Evolutionary conservation across 2,113 vertebrate genomes (phyloP).

Genomic region (Poeciliopsis retropinna): DNA sequence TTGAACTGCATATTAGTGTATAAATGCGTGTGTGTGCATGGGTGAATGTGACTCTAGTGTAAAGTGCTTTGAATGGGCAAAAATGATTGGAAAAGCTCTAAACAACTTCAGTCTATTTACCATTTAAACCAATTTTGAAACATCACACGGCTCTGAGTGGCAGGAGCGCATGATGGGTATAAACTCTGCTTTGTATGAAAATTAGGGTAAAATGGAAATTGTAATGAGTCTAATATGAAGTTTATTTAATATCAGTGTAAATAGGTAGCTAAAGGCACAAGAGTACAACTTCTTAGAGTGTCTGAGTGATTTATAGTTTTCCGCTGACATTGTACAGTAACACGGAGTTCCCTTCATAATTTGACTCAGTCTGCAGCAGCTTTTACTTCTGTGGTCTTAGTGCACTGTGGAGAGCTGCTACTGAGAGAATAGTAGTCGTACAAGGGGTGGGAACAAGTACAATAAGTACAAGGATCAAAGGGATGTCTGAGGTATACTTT

Average conservation of each 20-base stretch:
- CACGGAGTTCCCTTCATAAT: slow-evolving; percentile 4
- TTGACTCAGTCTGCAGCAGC: slow-evolving; percentile 7
- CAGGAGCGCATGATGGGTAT: not conserved
- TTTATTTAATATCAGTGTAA: slow-evolving; percentile 32
- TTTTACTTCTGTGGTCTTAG: slow-evolving; percentile 5
- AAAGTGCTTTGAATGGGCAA: no score
- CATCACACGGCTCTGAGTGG: not conserved
- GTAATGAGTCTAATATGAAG: slow-evolving; percentile 19
- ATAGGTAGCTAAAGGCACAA: slow-evolving; percentile 2
- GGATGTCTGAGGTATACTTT: not conserved
- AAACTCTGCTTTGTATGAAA: not conserved
- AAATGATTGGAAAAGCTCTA: no score
- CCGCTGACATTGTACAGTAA: slow-evolving; percentile 10
- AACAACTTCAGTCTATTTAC: no score
- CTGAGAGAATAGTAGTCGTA: not conserved
- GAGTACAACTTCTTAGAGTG: slow-evolving; percentile 23
- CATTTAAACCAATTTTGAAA: slow-evolving; percentile 2
- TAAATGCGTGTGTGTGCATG: no score
- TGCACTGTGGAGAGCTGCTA: not conserved
- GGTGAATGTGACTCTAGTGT: no score
- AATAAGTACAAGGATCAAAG: not conserved
- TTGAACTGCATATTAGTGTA: no score
- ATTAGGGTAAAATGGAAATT: slow-evolving; percentile 2
- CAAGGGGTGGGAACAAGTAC: not conserved
- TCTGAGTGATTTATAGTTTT: slow-evolving; percentile 29